Percentiles rank a stretch among this genome's conserved stretches.
Conservation (phyloP, 2,797 vertebrate genomes). For the Sebastes matsubarae region DNA sequence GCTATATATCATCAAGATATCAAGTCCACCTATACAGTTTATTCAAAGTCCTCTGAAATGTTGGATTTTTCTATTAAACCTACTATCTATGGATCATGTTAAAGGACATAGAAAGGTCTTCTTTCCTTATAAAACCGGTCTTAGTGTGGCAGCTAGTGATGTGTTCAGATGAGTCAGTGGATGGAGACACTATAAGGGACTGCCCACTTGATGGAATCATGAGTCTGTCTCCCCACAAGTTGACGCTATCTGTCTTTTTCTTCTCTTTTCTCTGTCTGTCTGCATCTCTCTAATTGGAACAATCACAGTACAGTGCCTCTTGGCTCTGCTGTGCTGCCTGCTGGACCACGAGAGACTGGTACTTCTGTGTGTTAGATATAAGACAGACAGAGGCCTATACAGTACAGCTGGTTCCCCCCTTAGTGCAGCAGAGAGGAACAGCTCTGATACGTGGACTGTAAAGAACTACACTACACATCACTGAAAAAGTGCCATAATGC, state of each 20-base stretch:
- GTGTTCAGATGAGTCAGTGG: conserved; percentile 10
- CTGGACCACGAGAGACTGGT: conserved; percentile 51
- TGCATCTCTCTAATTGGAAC: conserved; percentile 62
- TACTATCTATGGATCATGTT: neutral
- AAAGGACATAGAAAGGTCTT: neutral
- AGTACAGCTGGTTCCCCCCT: conserved; percentile 30
- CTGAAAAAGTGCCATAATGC: neutral
- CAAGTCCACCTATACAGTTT: neutral
- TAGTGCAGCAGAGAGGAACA: conserved; percentile 53
- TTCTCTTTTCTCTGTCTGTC: neutral
- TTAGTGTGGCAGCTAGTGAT: neutral
- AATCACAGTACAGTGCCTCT: conserved; percentile 53
- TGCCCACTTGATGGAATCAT: conserved; percentile 18
- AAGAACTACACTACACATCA: neutral
- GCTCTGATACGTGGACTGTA: neutral
- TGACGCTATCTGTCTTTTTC: conserved; percentile 17
- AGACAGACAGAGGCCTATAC: conserved; percentile 19
- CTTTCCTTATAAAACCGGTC: neutral
- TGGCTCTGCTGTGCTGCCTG: conserved; percentile 33
- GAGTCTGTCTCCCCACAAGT: conserved; percentile 11
- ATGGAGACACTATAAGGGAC: conserved; percentile 3
- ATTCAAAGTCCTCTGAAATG: neutral
- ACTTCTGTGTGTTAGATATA: neutral
- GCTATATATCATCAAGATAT: too few relatives aligned
- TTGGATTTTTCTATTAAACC: neutral